Conservation (phyloP, 2,888 invertebrate species). For the Tenthredo distinguenda region DNA sequence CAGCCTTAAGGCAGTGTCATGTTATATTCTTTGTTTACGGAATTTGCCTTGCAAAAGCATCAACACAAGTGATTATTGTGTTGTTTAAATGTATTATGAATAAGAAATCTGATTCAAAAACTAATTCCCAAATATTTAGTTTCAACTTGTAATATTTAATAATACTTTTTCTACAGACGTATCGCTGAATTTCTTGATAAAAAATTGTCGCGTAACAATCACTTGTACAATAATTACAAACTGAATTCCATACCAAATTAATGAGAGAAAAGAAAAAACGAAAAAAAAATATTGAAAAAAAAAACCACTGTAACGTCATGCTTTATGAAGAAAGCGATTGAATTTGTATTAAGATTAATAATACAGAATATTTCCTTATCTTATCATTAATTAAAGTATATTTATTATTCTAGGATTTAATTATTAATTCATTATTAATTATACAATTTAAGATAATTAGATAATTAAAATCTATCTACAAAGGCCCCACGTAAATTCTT, state of each 20-base stretch:
- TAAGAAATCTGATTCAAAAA: neutral
- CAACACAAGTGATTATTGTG: neutral
- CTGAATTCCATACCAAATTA: neutral
- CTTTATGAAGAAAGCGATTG: slow-evolving; percentile 2
- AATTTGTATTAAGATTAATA: slow-evolving; percentile 50
- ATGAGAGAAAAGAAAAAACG: neutral
- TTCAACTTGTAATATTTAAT: neutral
- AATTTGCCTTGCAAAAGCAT: neutral
- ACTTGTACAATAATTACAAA: slow-evolving; percentile 12
- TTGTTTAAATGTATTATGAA: neutral
- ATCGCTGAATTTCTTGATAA: neutral
- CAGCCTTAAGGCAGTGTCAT: slow-evolving; percentile 62
- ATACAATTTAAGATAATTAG: slow-evolving; percentile 47
- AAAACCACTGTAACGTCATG: neutral
- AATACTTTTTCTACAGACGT: neutral
- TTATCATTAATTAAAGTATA: slow-evolving; percentile 21
- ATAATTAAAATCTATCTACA: slow-evolving; percentile 68
- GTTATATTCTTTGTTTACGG: slow-evolving; percentile 54
- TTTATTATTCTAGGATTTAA: slow-evolving; percentile 1
- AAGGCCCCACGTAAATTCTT: slow-evolving; percentile 67
- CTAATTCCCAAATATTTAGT: neutral
- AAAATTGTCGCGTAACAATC: neutral
- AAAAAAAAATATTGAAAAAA: neutral
- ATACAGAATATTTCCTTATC: slow-evolving; percentile 39
- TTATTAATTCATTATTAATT: slow-evolving; percentile 34